Evolutionary conservation across 2,888 invertebrate species (phyloP), one percentile per base, ranked within the genome.

Genomic region (Cylloceria caligata): DNA sequence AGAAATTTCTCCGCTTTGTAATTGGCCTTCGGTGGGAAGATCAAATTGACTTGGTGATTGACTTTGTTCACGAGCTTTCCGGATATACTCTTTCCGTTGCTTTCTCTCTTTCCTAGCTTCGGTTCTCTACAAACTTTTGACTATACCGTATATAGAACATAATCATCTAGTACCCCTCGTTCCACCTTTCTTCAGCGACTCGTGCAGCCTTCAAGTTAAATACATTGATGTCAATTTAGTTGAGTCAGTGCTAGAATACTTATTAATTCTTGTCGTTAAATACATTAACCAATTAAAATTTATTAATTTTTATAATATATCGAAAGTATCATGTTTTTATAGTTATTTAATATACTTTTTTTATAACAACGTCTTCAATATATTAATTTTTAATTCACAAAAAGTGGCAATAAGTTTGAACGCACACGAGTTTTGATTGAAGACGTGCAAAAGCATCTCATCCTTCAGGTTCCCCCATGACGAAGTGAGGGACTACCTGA

Each of bases 41-140:
- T 82, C 79, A 82, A 82, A 82, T 82, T 82, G 82, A 78, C 79
- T 82, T 75, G 60, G 75, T 71, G 82, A 82, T 82, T 75, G 82
- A 82, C 82, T 82, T 79, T 79, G 79, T 82, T 82, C 79, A 60
- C 24, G 60, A 72, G 75, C 42, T 65, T 67, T 45, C 13, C 67
- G 11, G 9, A 42, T 42, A 13, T 57, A n/a, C 11, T 21, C 39
- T n/a, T 42, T 19, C 13, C 19, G 3, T n/a, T 52, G 24, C 42
- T 30, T 13, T 78, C 36, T 24, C 34, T 62, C 55, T 42, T 9
- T 62, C 42, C 5, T 52, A 16, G 4, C 36, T 39, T 36, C 36
- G 34, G 34, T n/a, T 47, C 55, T 64, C 34, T 11, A n/a, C 36
- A 42, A 74, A 64, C 55, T 74, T 74, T 74, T 34, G 27, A 55